Evolutionary conservation across 35 echinoderm and acorn worm genomes (phyloP).

Genomic region (Anneissia japonica): DNA sequence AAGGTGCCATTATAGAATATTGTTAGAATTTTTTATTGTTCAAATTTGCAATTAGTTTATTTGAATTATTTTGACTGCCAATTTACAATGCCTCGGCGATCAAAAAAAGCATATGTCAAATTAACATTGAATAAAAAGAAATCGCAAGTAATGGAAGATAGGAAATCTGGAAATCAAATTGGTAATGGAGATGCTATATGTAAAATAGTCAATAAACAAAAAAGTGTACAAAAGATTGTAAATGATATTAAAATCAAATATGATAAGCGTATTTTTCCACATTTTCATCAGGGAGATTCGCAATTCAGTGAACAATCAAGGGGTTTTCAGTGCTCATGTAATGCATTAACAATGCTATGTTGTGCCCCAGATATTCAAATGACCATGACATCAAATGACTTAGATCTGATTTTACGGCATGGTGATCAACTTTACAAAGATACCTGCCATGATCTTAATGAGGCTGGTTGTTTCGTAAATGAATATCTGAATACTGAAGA

Average conservation of each 20-base stretch:
- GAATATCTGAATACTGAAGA: background rate
- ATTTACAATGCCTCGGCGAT: too few relatives aligned
- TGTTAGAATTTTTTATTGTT: too few relatives aligned
- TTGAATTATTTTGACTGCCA: too few relatives aligned
- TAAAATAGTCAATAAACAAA: background rate
- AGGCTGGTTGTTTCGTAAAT: background rate
- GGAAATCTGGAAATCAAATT: too few relatives aligned
- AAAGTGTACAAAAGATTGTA: background rate
- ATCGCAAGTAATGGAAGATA: too few relatives aligned
- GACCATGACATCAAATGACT: background rate
- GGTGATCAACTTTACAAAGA: background rate
- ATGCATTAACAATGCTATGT: conserved; percentile 8
- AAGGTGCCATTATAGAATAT: too few relatives aligned
- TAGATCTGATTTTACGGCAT: conserved; percentile 4
- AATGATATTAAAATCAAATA: background rate
- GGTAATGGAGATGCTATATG: too few relatives aligned
- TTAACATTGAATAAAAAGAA: too few relatives aligned
- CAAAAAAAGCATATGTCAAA: too few relatives aligned
- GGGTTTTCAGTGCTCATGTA: conserved; percentile 6
- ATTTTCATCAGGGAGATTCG: conserved; percentile 9
- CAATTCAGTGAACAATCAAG: conserved; percentile 9
- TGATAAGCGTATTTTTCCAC: background rate
- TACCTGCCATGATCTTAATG: background rate
- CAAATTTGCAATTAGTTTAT: too few relatives aligned
- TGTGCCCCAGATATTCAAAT: background rate